phyloP scores from a whole-genome alignment of 2,113 vertebrate genomes.

The Pelvicachromis taeniatus region DNA sequence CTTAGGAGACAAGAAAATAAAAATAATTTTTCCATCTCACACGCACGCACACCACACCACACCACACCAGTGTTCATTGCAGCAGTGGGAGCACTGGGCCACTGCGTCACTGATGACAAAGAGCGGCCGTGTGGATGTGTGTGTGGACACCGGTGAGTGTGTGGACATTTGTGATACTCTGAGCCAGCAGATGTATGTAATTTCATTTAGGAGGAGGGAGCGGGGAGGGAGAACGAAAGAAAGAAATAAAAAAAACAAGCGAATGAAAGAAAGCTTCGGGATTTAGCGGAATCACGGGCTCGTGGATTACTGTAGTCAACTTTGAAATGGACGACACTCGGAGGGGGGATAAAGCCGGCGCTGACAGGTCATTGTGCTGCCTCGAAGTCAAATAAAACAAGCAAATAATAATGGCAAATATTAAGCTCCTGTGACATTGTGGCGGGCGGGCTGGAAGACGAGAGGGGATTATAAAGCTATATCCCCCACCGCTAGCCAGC shows the following conservation, averaged over 20 bases:
- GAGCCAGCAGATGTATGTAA: constrained; percentile 81
- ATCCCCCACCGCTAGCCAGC: constrained; percentile 52
- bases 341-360: constrained; percentile 70
- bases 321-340: constrained; percentile 75
- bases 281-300: constrained; percentile 75
- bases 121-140: constrained; percentile 39
- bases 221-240: background rate
- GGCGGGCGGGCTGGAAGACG: constrained; percentile 62
- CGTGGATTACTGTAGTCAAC: constrained; percentile 77
- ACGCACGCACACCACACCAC: background rate
- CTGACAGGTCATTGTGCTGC: constrained; percentile 76
- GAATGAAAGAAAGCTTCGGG: constrained; percentile 67
- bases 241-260: constrained; percentile 5
- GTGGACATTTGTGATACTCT: constrained; percentile 64
- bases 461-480: constrained; percentile 72
- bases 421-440: constrained; percentile 80
- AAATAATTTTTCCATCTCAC: background rate
- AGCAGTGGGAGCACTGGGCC: background rate
- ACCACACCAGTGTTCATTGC: background rate
- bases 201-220: constrained; percentile 74
- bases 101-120: constrained; percentile 34
- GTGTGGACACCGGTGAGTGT: constrained; percentile 45
- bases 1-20: background rate
- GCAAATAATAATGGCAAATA: constrained; percentile 80
- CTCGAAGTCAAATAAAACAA: constrained; percentile 79